Conservation (phyloP, 2,113 vertebrate genomes). For the Bubo blakistoni region DNA sequence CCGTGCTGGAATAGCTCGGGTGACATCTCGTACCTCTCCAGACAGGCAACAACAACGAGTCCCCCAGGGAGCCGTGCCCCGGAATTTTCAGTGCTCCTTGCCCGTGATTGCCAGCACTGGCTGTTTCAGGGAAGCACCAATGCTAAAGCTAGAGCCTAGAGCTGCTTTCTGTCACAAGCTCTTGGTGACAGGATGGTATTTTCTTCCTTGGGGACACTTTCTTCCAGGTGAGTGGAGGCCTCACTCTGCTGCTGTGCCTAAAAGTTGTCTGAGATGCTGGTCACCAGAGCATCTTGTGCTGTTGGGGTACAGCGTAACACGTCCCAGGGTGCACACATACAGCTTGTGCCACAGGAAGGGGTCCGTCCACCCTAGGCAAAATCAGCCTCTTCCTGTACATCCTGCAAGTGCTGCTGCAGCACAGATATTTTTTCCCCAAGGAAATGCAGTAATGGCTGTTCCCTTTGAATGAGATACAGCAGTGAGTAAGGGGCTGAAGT, state of each 20-base stretch:
- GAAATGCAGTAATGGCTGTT: neutral
- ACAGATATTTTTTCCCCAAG: neutral
- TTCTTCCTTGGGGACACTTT: neutral
- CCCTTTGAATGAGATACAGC: neutral
- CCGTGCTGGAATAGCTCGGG: too few species aligned
- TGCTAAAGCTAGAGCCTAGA: neutral
- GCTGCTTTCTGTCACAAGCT: neutral
- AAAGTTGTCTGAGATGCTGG: neutral
- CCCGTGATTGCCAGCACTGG: neutral
- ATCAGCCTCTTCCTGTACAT: too few species aligned
- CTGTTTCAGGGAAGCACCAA: too few species aligned
- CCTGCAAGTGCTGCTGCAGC: neutral
- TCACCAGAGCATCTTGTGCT: neutral
- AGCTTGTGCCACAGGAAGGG: neutral
- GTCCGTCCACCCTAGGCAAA: neutral
- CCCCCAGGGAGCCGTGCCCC: neutral
- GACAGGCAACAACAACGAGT: neutral
- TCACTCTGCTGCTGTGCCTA: neutral
- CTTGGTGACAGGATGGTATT: neutral
- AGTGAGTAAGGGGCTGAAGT: neutral
- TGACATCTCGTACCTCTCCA: accelerated
- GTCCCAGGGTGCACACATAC: neutral
- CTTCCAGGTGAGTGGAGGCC: neutral
- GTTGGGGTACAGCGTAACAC: neutral
- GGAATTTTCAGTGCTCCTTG: neutral